Percentiles rank a stretch among this genome's conserved stretches.
phyloP scores from a whole-genome alignment of 2,797 vertebrate genomes.

The Lacerta viridis region DNA sequence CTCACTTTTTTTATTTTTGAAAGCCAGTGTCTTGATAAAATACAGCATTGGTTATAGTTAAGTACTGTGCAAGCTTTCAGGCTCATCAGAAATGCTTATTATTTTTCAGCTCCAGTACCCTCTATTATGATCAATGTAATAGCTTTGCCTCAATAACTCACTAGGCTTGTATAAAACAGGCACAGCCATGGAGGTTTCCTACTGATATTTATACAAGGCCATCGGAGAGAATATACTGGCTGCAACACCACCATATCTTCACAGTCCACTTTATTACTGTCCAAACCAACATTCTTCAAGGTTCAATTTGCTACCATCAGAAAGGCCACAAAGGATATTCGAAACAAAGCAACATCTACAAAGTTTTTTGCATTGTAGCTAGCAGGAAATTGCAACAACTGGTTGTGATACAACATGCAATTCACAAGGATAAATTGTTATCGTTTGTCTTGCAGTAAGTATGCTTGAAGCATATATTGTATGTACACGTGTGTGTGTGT shows the following conservation, averaged over 20 bases:
- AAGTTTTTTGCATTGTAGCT: background rate
- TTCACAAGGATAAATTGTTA: too few relatives aligned
- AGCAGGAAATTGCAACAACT: background rate
- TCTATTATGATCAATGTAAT: slow-evolving; percentile 28
- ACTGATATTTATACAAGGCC: slow-evolving; percentile 3
- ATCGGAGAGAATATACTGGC: background rate
- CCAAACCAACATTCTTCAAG: slow-evolving; percentile 20
- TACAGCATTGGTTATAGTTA: background rate
- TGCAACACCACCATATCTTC: slow-evolving; percentile 7
- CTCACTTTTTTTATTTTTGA: slow-evolving; percentile 2
- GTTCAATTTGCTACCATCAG: background rate
- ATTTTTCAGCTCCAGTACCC: background rate
- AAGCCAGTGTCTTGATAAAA: slow-evolving; percentile 13
- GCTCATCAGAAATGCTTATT: background rate
- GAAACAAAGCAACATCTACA: background rate
- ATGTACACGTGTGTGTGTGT: too few relatives aligned
- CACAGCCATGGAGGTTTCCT: slow-evolving; percentile 9
- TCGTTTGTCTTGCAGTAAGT: too few relatives aligned
- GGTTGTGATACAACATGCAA: background rate
- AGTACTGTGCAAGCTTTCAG: slow-evolving; percentile 3
- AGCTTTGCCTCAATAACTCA: background rate
- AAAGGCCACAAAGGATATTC: background rate
- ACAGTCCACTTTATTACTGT: slow-evolving; percentile 31
- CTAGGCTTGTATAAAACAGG: slow-evolving; percentile 13
- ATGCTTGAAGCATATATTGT: too few relatives aligned